Evolutionary conservation across 2,113 vertebrate genomes (phyloP).

Genomic region (Motacilla alba): DNA sequence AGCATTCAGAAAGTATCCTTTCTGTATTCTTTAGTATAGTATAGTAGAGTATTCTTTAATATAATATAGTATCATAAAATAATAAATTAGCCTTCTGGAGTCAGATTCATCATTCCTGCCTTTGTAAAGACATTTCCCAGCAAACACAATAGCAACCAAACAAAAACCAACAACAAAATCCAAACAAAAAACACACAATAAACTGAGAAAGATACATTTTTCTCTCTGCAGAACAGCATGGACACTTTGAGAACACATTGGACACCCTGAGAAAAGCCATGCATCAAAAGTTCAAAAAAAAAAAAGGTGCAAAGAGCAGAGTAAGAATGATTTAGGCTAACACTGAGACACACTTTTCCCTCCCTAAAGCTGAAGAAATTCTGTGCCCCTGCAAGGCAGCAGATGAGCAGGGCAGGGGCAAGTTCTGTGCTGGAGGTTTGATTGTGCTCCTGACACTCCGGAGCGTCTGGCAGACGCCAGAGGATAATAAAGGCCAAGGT

Average conservation of each 20-base stretch:
- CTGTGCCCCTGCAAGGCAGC: background rate
- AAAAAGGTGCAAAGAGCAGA: background rate
- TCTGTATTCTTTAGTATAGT: no score
- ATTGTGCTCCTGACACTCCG: slow-evolving; percentile 35
- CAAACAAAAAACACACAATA: background rate
- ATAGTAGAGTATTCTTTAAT: no score
- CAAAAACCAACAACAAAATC: background rate
- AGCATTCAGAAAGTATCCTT: no score
- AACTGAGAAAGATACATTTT: background rate
- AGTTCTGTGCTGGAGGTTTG: background rate
- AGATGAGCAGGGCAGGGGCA: background rate
- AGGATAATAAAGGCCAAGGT: slow-evolving; percentile 59
- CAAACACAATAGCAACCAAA: background rate
- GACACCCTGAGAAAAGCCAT: background rate
- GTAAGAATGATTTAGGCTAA: background rate
- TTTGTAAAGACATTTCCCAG: no score
- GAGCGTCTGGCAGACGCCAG: slow-evolving; percentile 53
- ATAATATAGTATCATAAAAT: no score
- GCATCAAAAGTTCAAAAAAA: background rate
- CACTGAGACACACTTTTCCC: background rate
- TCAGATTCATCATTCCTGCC: no score
- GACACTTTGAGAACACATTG: background rate
- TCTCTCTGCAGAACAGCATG: background rate
- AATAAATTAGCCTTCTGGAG: no score
- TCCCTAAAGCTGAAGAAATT: background rate